phyloP scores from a whole-genome alignment of 1,140 invertebrate species.

The Drosophila nigrodunni region DNA sequence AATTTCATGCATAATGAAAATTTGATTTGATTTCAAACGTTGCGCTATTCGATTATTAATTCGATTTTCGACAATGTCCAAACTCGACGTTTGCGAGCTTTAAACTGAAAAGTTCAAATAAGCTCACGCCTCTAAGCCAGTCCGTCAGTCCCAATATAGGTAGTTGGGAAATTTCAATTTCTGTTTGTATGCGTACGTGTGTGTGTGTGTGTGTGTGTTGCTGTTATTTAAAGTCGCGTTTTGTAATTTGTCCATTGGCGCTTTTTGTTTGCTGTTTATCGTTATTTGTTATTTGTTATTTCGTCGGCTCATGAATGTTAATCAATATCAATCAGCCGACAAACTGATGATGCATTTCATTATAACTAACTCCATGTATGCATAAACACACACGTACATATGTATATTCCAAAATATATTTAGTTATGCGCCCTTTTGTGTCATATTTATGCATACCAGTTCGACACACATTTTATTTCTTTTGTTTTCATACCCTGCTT shows the following conservation, averaged over 20 bases:
- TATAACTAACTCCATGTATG: conserved; percentile 28
- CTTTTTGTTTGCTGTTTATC: conserved; percentile 38
- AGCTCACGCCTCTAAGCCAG: conserved; percentile 23
- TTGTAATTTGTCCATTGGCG: conserved; percentile 71
- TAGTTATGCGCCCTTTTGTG: conserved; percentile 60
- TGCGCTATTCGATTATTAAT: conserved; percentile 63
- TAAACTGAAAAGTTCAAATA: conserved; percentile 56
- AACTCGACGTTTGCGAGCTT: conserved; percentile 32
- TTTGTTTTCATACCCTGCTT: conserved; percentile 31
- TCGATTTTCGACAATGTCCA: conserved; percentile 42
- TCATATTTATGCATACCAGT: conserved; percentile 41
- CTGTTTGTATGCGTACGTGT: conserved; percentile 13
- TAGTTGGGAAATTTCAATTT: conserved; percentile 56
- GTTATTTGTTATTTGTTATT: conserved; percentile 53
- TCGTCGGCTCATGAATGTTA: conserved; percentile 62
- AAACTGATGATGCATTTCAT: conserved; percentile 73
- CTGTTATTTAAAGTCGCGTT: conserved; percentile 52
- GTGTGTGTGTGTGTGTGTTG: conserved; percentile 8
- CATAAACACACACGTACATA: conserved; percentile 4
- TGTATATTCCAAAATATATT: conserved; percentile 6
- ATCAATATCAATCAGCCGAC: conserved; percentile 67
- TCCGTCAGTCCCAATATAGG: background rate
- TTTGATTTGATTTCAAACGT: conserved; percentile 38
- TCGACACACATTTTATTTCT: conserved; percentile 56
- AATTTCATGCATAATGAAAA: conserved; percentile 65